Base-by-base conservation (phyloP, 2,797 vertebrate genomes). In the Coccyzus lansbergi region DNA sequence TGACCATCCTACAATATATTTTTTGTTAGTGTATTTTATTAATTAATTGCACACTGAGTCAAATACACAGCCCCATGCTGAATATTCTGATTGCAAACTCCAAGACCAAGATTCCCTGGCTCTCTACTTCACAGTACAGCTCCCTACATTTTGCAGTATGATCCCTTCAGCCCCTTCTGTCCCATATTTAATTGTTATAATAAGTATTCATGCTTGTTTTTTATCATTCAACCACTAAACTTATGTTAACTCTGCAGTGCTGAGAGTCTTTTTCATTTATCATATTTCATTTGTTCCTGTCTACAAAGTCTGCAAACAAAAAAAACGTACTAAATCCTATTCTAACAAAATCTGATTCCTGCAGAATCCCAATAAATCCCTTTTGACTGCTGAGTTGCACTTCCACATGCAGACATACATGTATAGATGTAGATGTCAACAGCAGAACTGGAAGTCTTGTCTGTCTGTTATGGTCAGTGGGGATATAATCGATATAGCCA, bases 91-190 rank as follows among this genome's bases (percentile, higher is more conserved):
- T 64, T 70, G 24, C 20, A 70, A 29, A 38, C 25, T 51, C 11
- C n/a, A 63, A 34, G 22, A 51, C 16, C 10, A 40, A 64, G 58
- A 20, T 64, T 51, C 6, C 10, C n/a, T 42, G 49, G 28, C 22
- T 69, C 28, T 16, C 11, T 36, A 31, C 19, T 77, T 89, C 44
- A 29, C 16, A 44, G 6, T n/a, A 51, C 13, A 38, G 4, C 70
- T 44, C 24, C 20, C 20, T 58, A 7, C 5, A 21, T 63, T 55
- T 70, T 58, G 58, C 19, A 17, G 15, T 26, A 67, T 67, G 38
- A 6, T 14, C 6, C 28, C 13, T 40, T 88, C 40, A 34, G 22
- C 3, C 12, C 0, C 0, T 51, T 63, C n/a, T 51, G 13, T 58
- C 56, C 70, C 29, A 15, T 51, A 36, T 64, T 36, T 64, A 38